phyloP scores from a whole-genome alignment of 2,888 invertebrate species.

The Orchestes rusci region DNA sequence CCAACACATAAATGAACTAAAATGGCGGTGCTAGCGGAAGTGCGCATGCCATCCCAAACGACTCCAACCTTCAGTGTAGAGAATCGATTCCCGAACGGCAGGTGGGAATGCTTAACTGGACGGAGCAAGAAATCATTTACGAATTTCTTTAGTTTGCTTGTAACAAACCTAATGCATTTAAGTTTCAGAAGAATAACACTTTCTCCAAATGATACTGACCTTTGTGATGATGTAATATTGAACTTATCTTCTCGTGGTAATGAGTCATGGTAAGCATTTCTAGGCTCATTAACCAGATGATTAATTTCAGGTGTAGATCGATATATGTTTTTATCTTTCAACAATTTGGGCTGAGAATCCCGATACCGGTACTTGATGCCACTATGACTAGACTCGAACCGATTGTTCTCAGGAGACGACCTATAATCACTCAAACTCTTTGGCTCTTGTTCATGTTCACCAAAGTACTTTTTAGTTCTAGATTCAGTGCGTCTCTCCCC shows the following conservation, averaged over 20 bases:
- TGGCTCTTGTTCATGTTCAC: constrained; percentile 52
- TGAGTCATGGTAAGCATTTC: constrained; percentile 51
- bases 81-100: too few relatives aligned
- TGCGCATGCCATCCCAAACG: too few relatives aligned
- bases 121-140: too few relatives aligned
- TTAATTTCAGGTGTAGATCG: constrained; percentile 57
- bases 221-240: constrained; percentile 29
- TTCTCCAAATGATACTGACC: too few relatives aligned
- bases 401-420: constrained; percentile 52
- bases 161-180: too few relatives aligned
- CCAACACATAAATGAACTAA: too few relatives aligned
- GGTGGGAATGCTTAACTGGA: too few relatives aligned
- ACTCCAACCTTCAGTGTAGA: too few relatives aligned
- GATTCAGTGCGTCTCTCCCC: constrained; percentile 42
- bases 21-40: too few relatives aligned
- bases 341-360: constrained; percentile 31
- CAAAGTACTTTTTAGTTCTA: constrained; percentile 42
- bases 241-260: constrained; percentile 49
- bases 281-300: constrained; percentile 44
- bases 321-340: constrained; percentile 48
- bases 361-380: constrained; percentile 30
- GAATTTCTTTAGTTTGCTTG: too few relatives aligned
- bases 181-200: too few relatives aligned
- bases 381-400: constrained; percentile 36
- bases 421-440: constrained; percentile 57